Evolutionary conservation across 2,113 vertebrate species (phyloP), one percentile per base, ranked within the genome.

Genomic region (Astatoreochromis straeleni): DNA sequence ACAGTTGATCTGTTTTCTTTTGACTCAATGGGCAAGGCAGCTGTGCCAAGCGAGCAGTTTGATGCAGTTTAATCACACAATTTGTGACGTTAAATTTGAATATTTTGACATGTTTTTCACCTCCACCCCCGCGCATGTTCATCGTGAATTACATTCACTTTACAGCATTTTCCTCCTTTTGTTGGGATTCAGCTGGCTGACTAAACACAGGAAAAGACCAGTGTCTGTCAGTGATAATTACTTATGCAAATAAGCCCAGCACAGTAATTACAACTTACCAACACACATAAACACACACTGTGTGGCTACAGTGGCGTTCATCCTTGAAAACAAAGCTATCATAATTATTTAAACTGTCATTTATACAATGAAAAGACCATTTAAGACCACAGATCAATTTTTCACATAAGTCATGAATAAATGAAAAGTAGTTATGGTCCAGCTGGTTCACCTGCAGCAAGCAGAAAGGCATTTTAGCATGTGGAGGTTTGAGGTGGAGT

Each of bases 241-340:
- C 88, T 88, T 49, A 97, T 98, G 92, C 97, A 98, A 73, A 98
- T 97, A 38, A 96, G 94, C 29, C 96, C 97, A 87, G 97, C 95
- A 86, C 96, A 95, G 82, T 97, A 97, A 96, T 97, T 97, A 92
- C 97, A 97, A 86, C 97, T 92, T 0, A 97, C 97, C 5, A 92
- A 94, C n/a, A 58, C 84, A 60, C 82, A 78, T 17, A 42, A 19
- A n/a, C 81, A 73, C 45, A 82, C 47, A 38, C 11, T 17, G 8
- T 29, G 80, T 13, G 31, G 35, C 33, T 26, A n/a, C 33, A 16
- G 80, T 24, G 11, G 14, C 5, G 5, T 51, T 47, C 38, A 17
- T 12, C 38, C n/a, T 4, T 40, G 53, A 13, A 78, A 78, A 78
- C 45, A 78, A 78, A 51, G 47, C 45, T 29, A 78, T 51, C 45